Base-by-base conservation (phyloP, 1,140 invertebrate species). In the Proctacanthus coquilletti region DNA sequence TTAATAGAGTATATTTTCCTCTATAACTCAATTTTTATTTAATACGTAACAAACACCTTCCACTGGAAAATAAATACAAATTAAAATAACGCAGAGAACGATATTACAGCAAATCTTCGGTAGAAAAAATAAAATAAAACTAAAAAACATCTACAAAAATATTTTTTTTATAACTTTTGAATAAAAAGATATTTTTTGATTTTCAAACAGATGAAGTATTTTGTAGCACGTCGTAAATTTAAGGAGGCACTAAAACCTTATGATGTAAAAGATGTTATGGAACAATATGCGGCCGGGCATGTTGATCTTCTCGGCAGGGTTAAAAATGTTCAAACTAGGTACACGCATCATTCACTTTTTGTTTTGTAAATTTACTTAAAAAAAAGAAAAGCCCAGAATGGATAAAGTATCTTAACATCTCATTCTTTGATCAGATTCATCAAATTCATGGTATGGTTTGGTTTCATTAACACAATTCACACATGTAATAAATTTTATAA, bases 261-360 rank as follows among this genome's bases (percentile, higher is more conserved):
- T 69, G 91, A 95, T 67, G 89, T 95, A 46, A 89, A 93, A 66
- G 91, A 95, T 66, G 91, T 95, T 45, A 94, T 95, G 56, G 89
- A 95, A 66, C 89, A 94, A 63, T 93, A 91, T 66, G 88, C 83
- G 34, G 85, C 86, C 37, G 87, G 87, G 39, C 86, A 94, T 65
- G 80, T 87, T 42, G 86, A 91, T 64, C 72, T 91, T 56, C 69
- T 91, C 52, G 76, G 80, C 43, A 70, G 87, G 53, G 84, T 91
- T 39, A 93, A 92, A 72, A 83, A 75, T 68, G 72, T 93, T 48
- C 87, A 92, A 68, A 71, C 68, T 68, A 81, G 83, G 85, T 88
- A 65, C 38, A 39, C 23, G 25, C n/a, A 18, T 20, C 13, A 32
- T 13, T 19, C 10, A 11, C 27, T 8, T 29, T 29, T 29, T 29